These are phyloP conservation scores for Eupithecia pulchellata DNA, from an alignment of 2,888 invertebrate genomes.

Conservation along the genomic window DNA sequence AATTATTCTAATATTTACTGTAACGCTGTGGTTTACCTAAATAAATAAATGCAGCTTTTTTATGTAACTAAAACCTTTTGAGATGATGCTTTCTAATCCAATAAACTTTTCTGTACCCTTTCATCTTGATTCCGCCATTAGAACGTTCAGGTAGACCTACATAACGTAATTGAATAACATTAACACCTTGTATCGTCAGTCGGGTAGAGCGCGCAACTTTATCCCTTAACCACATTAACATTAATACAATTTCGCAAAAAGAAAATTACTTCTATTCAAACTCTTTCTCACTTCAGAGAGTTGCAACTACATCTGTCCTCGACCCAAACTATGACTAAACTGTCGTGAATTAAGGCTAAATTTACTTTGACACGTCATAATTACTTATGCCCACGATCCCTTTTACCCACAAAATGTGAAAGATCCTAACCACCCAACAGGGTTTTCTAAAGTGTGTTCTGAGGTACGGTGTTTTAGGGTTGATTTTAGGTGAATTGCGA, in stretches of 20 bases:
- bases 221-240: conserved; percentile 37
- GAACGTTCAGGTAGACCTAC: no score
- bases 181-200: conserved; percentile 17
- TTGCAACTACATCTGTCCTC: conserved; percentile 21
- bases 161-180: conserved; percentile 10
- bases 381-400: conserved; percentile 42
- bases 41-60: background rate
- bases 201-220: conserved; percentile 16
- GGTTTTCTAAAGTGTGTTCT: conserved; percentile 6
- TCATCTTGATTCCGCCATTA: background rate
- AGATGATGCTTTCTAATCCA: background rate
- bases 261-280: conserved; percentile 47
- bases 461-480: conserved; percentile 4
- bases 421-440: conserved; percentile 11
- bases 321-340: conserved; percentile 32
- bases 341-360: conserved; percentile 35
- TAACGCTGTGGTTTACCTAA: no score
- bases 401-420: background rate
- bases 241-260: conserved; percentile 44
- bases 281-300: conserved; percentile 27
- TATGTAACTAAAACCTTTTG: background rate
- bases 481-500: conserved; percentile 12
- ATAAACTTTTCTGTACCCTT: background rate
- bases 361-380: conserved; percentile 44
- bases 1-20: no score